Conservation (phyloP, 2,888 invertebrate species). For the Cybosia mesomella region DNA sequence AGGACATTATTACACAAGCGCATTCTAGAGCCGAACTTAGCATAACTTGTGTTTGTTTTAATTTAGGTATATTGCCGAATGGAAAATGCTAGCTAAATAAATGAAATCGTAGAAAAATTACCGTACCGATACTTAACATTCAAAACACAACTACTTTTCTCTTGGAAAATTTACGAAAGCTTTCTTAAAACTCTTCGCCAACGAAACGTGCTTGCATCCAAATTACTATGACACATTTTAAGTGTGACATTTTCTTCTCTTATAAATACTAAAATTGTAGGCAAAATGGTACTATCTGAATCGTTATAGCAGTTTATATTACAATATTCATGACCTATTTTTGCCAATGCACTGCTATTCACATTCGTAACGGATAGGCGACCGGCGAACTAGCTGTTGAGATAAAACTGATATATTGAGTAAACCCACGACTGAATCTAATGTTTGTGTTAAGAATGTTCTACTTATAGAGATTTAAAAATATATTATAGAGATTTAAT, state of each 20-base stretch:
- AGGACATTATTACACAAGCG: no score
- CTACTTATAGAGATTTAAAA: neutral
- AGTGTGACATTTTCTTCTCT: conserved; percentile 4
- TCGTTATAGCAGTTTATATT: conserved; percentile 32
- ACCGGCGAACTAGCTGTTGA: conserved; percentile 11
- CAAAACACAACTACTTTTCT: neutral
- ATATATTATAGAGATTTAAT: no score
- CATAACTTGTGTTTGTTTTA: no score
- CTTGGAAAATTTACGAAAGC: neutral
- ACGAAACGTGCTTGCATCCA: conserved; percentile 4
- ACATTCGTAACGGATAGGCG: conserved; percentile 28
- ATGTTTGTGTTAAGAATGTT: neutral
- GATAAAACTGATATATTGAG: conserved; percentile 33
- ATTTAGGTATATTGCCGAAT: no score
- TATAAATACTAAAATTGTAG: conserved; percentile 7
- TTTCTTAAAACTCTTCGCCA: neutral
- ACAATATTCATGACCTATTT: conserved; percentile 46
- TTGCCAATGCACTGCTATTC: conserved; percentile 37
- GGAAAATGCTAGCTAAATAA: neutral
- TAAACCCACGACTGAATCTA: conserved; percentile 15
- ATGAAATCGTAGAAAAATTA: neutral
- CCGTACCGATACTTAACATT: neutral
- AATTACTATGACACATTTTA: neutral
- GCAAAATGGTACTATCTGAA: conserved; percentile 35
- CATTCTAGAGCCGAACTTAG: no score